Conservation (phyloP, 2,797 vertebrate genomes). For the Lateolabrax maculatus region DNA sequence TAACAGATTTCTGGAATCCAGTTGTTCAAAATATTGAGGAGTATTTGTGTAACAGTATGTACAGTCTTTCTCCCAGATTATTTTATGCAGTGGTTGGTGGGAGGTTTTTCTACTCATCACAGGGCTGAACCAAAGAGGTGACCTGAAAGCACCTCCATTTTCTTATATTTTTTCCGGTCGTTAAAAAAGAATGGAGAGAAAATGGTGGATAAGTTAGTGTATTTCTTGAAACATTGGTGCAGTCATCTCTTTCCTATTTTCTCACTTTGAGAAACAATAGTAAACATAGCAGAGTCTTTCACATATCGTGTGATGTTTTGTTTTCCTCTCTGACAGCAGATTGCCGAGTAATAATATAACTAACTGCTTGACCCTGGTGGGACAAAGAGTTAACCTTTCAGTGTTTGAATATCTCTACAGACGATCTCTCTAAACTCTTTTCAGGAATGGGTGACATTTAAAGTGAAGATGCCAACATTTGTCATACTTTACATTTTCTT, state of each 20-base stretch:
- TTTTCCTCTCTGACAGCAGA: constrained; percentile 64
- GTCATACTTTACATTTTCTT: constrained; percentile 47
- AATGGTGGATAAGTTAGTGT: constrained; percentile 58
- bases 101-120: constrained; percentile 69
- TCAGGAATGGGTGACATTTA: constrained; percentile 61
- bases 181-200: constrained; percentile 60
- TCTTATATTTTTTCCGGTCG: constrained; percentile 21
- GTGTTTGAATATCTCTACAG: constrained; percentile 69
- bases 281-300: constrained; percentile 61
- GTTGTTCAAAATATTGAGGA: constrained; percentile 65
- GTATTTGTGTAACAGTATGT: constrained; percentile 66
- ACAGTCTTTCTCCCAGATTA: constrained; percentile 35
- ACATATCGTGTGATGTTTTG: constrained; percentile 68
- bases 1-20: constrained; percentile 47
- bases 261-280: constrained; percentile 60
- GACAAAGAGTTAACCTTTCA: constrained; percentile 49
- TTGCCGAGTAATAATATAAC: constrained; percentile 55
- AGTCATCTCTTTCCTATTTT: constrained; percentile 67
- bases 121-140: constrained; percentile 79
- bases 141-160: constrained; percentile 71
- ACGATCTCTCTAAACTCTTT: constrained; percentile 45
- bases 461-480: constrained; percentile 73
- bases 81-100: constrained; percentile 41
- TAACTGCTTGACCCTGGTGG: constrained; percentile 59
- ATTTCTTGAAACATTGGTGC: constrained; percentile 69